phyloP scores from a whole-genome alignment of 2,888 invertebrate species.

The Carterocephalus palaemon region DNA sequence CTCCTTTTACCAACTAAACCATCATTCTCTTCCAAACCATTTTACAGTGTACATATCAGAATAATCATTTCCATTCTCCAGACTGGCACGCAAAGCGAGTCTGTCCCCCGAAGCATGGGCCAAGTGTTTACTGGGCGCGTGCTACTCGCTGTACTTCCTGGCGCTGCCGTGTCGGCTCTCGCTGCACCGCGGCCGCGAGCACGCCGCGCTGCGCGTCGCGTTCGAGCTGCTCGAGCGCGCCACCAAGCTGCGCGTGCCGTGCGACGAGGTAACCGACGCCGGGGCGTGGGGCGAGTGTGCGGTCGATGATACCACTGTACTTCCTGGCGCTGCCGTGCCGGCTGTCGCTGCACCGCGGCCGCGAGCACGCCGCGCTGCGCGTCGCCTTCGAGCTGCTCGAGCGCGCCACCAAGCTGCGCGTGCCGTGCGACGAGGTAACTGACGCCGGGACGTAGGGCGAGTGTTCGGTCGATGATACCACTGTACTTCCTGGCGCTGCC shows the following conservation, averaged over 20 bases:
- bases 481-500: constrained; percentile 98
- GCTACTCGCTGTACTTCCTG: constrained; percentile 97
- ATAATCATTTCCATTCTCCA: constrained; percentile 36
- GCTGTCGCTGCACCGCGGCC: constrained; percentile 83
- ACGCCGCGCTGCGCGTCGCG: constrained; percentile 86
- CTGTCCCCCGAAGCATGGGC: constrained; percentile 93
- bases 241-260: constrained; percentile 89
- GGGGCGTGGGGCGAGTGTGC: constrained; percentile 96
- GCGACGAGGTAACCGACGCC: constrained; percentile 94
- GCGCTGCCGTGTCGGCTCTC: constrained; percentile 93
- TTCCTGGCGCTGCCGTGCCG: constrained; percentile 97
- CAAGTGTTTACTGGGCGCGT: constrained; percentile 91
- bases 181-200: constrained; percentile 85
- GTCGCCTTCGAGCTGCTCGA: constrained; percentile 92
- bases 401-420: constrained; percentile 89
- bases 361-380: constrained; percentile 86
- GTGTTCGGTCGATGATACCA: constrained; percentile 93
- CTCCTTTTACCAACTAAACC: too few species aligned
- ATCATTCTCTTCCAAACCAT: too few species aligned
- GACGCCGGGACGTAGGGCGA: constrained; percentile 96
- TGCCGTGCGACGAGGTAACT: constrained; percentile 94
- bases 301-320: constrained; percentile 95
- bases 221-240: constrained; percentile 93
- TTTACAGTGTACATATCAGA: too few species aligned
- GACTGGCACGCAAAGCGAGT: constrained; percentile 79